Evolutionary conservation across 2,888 invertebrate genomes (phyloP), one percentile per base, ranked within the genome.

Genomic region (Lasioglossum lativentre): DNA sequence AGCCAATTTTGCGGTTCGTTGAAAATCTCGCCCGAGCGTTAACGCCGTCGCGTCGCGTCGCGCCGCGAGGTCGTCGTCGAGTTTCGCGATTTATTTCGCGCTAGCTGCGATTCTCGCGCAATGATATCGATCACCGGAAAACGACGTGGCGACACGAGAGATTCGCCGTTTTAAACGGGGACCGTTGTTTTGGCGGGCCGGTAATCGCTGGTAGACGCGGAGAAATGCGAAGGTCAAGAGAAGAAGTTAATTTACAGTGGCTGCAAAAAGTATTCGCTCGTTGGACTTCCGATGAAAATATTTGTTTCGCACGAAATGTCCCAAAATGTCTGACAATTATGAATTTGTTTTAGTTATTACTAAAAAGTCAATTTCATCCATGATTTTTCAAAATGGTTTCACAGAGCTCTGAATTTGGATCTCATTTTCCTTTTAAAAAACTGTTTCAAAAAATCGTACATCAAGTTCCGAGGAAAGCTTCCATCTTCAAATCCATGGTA

Each of bases 241-340:
- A 86, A 86, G 80, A 88, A 86, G 88, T 86, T 82, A 88, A 88
- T 88, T 88, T 88, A 86, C 52, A 23, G n/a, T 10, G n/a, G 4
- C 52, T n/a, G n/a, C 52, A 56, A 8, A 56, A 56, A 56, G 52
- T n/a, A n/a, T n/a, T 10, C 0, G 23, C 52, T 23, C 52, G 23
- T 10, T 52, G n/a, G n/a, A 52, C 8, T 10, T 10, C n/a, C 52
- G 47, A 23, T n/a, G 5, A 4, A 8, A 52, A 23, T 47, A 8
- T 19, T 47, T 5, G 1, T 16, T 23, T 47, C 47, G 2, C 23
- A 8, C 52, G 8, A 8, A 6, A 23, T 19, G 23, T 52, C 23
- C 52, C 19, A 8, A 0, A 23, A 52, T 23, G 23, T 23, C 52
- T 8, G 8, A 23, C 8, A 8, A 23, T 52, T 23, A 23, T 2